These are phyloP conservation scores for Stictocephala bisonia DNA, from an alignment of 2,888 invertebrate genomes.

Conservation along the genomic window DNA sequence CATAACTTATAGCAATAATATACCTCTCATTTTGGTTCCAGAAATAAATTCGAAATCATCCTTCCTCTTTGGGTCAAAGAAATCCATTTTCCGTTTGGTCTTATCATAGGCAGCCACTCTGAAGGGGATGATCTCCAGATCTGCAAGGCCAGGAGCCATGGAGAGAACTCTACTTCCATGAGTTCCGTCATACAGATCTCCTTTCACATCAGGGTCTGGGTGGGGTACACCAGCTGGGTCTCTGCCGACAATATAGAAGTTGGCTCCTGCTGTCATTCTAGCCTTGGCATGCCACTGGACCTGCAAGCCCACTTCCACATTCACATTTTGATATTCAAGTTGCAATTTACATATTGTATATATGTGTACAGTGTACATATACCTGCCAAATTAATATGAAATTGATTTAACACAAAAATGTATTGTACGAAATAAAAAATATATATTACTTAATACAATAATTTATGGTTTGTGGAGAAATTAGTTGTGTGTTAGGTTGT, in stretches of 20 bases:
- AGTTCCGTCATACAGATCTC: conserved; percentile 91
- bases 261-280: conserved; percentile 95
- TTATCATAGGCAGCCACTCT: conserved; percentile 98
- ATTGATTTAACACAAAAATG: too few species aligned
- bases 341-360: neutral
- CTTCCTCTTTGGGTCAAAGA: conserved; percentile 89
- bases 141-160: conserved; percentile 92
- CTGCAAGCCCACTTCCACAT: conserved; percentile 66
- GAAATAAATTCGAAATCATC: conserved; percentile 98
- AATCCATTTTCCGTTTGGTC: conserved; percentile 86
- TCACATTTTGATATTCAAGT: neutral
- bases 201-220: conserved; percentile 69
- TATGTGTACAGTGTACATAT: too few species aligned
- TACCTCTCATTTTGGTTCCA: conserved; percentile 93
- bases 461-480: too few species aligned
- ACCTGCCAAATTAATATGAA: too few species aligned
- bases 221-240: conserved; percentile 99
- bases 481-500: too few species aligned
- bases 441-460: too few species aligned
- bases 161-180: conserved; percentile 94
- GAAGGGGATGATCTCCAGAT: conserved; percentile 97
- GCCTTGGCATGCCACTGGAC: conserved; percentile 96
- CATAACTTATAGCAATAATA: conserved; percentile 8
- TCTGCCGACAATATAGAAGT: conserved; percentile 98
- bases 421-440: too few species aligned